phyloP scores from a whole-genome alignment of 2,797 vertebrate species.

The Delichon dasypus region DNA sequence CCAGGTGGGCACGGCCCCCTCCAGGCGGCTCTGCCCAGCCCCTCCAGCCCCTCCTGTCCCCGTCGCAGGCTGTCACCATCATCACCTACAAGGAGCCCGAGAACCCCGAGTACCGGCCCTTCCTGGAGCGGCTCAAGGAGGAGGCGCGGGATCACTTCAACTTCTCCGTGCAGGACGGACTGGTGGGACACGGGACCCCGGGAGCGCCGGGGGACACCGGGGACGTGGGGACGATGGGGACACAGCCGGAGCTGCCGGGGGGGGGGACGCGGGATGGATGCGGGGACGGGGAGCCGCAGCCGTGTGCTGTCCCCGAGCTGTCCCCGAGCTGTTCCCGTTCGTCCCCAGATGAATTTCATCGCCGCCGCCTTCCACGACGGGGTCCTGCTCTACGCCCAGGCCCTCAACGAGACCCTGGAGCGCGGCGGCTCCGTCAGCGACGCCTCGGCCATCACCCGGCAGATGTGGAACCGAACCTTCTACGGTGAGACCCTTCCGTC shows the following conservation, averaged over 20 bases:
- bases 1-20: no score
- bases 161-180: slow-evolving; percentile 84
- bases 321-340: background rate
- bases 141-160: slow-evolving; percentile 82
- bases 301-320: fast-evolving
- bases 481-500: slow-evolving; percentile 69
- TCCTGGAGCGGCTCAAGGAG: slow-evolving; percentile 79
- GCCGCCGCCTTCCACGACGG: slow-evolving; percentile 90
- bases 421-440: slow-evolving; percentile 53
- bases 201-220: background rate
- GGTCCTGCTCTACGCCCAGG: slow-evolving; percentile 86
- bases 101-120: slow-evolving; percentile 84
- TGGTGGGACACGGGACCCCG: slow-evolving; percentile 72
- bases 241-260: no score
- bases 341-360: slow-evolving; percentile 89
- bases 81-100: slow-evolving; percentile 89
- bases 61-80: slow-evolving; percentile 87
- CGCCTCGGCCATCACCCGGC: slow-evolving; percentile 74
- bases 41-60: background rate
- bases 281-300: background rate
- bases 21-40: no score
- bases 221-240: background rate
- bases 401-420: slow-evolving; percentile 82
- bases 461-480: slow-evolving; percentile 92
- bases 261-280: background rate